Conservation (phyloP, 2,113 vertebrate genomes). For the Malurus cyaneus region DNA sequence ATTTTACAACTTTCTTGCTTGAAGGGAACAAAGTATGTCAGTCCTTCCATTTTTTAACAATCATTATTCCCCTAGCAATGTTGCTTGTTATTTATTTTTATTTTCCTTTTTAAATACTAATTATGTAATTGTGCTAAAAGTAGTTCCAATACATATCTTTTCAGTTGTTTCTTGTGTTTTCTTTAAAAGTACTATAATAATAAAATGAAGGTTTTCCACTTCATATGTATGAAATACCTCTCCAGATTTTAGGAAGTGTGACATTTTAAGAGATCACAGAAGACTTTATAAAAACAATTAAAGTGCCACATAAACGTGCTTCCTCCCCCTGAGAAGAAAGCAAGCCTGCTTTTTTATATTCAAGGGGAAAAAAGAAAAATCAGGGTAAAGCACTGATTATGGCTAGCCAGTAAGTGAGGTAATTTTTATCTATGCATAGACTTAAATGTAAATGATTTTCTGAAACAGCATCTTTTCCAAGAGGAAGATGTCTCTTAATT, state of each 20-base stretch:
- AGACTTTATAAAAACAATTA: not conserved
- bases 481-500: not conserved
- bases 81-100: not conserved
- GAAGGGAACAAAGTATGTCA: not conserved
- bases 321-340: not conserved
- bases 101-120: not conserved
- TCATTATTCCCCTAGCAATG: not conserved
- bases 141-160: not conserved
- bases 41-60: not conserved
- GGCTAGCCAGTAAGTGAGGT: not conserved
- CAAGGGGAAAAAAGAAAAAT: fast-evolving
- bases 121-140: not conserved
- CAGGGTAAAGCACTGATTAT: not conserved
- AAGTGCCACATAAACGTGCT: not conserved
- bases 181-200: not conserved
- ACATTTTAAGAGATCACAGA: not conserved
- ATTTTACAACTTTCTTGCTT: not conserved
- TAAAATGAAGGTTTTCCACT: not conserved
- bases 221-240: not conserved
- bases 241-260: not conserved
- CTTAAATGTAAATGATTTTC: not conserved
- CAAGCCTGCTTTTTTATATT: not conserved
- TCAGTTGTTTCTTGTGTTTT: not conserved
- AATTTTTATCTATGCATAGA: not conserved
- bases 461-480: not conserved